Conservation (phyloP, 2,888 invertebrate genomes). For the Alviniconcha strummeri region DNA sequence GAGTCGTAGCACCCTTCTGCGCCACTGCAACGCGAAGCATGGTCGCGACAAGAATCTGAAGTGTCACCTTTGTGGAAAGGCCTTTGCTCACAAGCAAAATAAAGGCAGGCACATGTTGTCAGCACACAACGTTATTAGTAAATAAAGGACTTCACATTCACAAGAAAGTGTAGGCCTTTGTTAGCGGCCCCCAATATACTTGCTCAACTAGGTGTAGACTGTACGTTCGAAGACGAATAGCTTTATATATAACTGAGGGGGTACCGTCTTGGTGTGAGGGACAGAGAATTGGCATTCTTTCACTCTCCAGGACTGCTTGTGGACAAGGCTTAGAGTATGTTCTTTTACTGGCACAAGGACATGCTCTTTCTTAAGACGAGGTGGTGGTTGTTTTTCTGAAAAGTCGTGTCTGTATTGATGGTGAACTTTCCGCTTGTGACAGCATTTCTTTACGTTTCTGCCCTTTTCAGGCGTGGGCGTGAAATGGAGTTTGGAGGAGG, state of each 20-base stretch:
- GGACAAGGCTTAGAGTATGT: background rate
- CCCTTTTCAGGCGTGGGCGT: background rate
- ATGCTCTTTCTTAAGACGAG: background rate
- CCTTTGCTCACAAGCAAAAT: slow-evolving; percentile 24
- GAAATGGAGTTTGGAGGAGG: background rate
- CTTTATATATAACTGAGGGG: background rate
- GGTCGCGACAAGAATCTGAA: slow-evolving; percentile 11
- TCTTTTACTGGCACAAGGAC: background rate
- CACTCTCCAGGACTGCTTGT: too few relatives aligned
- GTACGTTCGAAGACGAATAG: background rate
- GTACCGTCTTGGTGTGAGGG: background rate
- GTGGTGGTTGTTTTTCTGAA: background rate
- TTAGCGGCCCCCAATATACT: background rate
- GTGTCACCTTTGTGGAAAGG: slow-evolving; percentile 20
- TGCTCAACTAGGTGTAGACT: background rate
- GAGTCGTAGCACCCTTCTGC: slow-evolving; percentile 10
- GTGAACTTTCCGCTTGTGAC: background rate
- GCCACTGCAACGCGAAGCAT: slow-evolving; percentile 27
- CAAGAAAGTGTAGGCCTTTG: background rate
- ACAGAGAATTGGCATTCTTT: too few relatives aligned
- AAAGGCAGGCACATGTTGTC: slow-evolving; percentile 9
- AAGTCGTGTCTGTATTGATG: too few relatives aligned
- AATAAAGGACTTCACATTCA: background rate
- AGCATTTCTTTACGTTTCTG: background rate
- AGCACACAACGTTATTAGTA: background rate